Evolutionary conservation across 2,113 vertebrate species (phyloP).

Genomic region (Sapajus apella): DNA sequence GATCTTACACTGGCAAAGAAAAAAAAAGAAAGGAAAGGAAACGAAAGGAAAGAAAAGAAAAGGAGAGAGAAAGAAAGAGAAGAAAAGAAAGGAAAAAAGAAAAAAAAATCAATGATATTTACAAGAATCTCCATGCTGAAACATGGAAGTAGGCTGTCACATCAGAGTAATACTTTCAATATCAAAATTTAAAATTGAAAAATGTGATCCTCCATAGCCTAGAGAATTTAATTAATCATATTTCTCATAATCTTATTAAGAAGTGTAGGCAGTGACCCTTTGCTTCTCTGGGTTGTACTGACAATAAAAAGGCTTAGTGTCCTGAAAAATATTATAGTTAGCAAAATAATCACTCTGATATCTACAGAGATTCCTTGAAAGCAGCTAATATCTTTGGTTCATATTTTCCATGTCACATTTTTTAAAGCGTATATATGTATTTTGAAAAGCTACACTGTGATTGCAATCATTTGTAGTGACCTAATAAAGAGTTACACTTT

Average conservation of each 20-base stretch:
- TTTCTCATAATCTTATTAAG: background rate
- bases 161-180: background rate
- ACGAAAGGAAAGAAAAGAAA: background rate
- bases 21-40: background rate
- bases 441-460: background rate
- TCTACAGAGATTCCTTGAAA: background rate
- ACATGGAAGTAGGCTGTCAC: background rate
- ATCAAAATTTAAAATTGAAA: background rate
- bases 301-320: background rate
- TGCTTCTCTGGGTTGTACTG: background rate
- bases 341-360: background rate
- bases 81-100: background rate
- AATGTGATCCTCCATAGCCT: background rate
- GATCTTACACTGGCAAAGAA: background rate
- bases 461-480: background rate
- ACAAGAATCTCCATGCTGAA: background rate
- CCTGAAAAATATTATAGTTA: background rate
- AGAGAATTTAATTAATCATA: background rate
- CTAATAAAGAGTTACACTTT: background rate
- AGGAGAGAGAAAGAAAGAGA: background rate
- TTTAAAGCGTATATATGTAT: background rate
- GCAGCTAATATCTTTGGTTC: background rate
- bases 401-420: background rate
- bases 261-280: background rate
- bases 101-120: background rate